Conservation (phyloP, 1,140 invertebrate genomes). For the Zaprionus africanus region DNA sequence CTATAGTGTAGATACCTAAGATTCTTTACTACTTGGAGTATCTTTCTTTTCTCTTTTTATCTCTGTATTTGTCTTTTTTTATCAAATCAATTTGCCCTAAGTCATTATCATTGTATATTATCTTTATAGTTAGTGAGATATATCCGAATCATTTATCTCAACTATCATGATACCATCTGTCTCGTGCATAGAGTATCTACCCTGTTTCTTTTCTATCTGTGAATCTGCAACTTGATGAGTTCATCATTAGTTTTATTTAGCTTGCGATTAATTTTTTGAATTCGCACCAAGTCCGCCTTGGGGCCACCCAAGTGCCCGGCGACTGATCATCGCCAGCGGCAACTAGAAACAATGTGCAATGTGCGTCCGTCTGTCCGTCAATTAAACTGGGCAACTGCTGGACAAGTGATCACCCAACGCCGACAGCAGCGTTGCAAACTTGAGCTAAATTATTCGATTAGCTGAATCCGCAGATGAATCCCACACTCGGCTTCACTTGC, state of each 20-base stretch:
- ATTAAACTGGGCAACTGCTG: constrained; percentile 26
- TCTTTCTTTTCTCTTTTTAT: too few species aligned
- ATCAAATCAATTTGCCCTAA: too few species aligned
- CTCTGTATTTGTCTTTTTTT: too few species aligned
- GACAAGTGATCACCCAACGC: constrained; percentile 16
- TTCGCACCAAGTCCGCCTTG: background rate
- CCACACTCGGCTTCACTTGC: constrained; percentile 33
- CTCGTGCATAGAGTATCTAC: background rate
- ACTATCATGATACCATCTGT: background rate
- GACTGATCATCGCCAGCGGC: background rate
- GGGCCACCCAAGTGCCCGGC: background rate
- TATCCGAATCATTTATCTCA: background rate
- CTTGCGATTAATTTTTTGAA: background rate
- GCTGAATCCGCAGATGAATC: constrained; percentile 39
- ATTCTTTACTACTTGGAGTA: too few species aligned
- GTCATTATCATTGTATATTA: background rate
- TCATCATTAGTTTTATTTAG: background rate
- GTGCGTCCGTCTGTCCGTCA: constrained; percentile 3
- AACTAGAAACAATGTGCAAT: constrained; percentile 40
- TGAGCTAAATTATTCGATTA: constrained; percentile 77
- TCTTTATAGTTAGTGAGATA: background rate
- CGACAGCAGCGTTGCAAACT: constrained; percentile 28
- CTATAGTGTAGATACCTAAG: too few species aligned
- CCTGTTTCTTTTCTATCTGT: background rate
- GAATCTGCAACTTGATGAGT: background rate